A percentile compares a stretch with the other conserved stretches of the same genome.
phyloP scores from a whole-genome alignment of 2,797 vertebrate species.

The Sibirionetta formosa region DNA sequence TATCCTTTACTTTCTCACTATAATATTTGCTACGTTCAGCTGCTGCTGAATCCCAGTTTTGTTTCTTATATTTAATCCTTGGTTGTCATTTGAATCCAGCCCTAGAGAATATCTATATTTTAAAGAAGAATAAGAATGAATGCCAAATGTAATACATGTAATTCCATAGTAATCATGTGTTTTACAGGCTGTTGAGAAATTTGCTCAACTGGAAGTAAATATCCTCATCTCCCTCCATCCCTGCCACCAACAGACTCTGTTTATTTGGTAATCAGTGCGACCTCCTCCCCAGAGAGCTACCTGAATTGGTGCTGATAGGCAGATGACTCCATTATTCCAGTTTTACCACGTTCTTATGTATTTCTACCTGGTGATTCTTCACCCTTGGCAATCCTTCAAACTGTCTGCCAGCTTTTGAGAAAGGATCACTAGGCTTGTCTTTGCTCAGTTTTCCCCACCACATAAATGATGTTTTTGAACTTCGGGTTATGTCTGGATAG shows the following conservation, averaged over 20 bases:
- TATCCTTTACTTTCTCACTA: not conserved
- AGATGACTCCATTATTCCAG: constrained; percentile 20
- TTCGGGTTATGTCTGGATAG: not conserved
- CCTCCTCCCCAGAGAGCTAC: constrained; percentile 55
- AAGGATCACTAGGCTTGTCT: not conserved
- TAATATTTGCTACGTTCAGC: not conserved
- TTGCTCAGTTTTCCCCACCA: fast-evolving
- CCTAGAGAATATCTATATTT: not conserved
- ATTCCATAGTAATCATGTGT: constrained; percentile 52
- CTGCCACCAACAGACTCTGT: not conserved
- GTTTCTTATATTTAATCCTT: not conserved
- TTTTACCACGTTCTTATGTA: fast-evolving
- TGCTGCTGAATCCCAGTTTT: not conserved
- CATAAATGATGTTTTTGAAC: not conserved
- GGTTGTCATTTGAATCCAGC: not conserved
- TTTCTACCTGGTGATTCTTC: constrained; percentile 12
- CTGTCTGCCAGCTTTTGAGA: not conserved
- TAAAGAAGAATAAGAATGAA: constrained; percentile 25
- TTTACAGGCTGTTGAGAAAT: constrained; percentile 64
- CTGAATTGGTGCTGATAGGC: constrained; percentile 64
- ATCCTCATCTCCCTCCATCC: not conserved
- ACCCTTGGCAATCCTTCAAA: not conserved
- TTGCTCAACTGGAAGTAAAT: constrained; percentile 53
- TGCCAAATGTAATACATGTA: constrained; percentile 35
- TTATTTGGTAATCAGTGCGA: constrained; percentile 32